phyloP scores from a whole-genome alignment of 2,113 vertebrate species.

The Passerina amoena region DNA sequence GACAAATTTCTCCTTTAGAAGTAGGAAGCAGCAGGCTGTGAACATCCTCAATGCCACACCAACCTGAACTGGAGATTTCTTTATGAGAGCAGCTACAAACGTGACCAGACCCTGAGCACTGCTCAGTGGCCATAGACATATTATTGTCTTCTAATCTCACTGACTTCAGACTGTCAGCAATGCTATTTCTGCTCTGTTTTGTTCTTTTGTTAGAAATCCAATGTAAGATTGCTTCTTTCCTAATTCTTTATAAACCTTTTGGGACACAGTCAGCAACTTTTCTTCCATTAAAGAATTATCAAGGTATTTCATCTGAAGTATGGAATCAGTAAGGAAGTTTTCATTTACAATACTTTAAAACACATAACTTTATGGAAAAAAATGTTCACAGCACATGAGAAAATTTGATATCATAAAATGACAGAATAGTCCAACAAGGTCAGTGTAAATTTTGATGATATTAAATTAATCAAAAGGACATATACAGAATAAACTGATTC shows the following conservation, averaged over 20 bases:
- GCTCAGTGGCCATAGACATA: neutral
- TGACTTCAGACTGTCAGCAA: neutral
- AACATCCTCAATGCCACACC: constrained; percentile 17
- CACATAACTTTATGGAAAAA: neutral
- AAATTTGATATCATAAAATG: neutral
- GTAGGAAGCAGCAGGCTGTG: constrained; percentile 3
- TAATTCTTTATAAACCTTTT: neutral
- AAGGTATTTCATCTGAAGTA: neutral
- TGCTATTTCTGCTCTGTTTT: too few relatives aligned
- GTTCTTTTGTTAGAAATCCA: constrained; percentile 36
- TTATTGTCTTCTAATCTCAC: neutral
- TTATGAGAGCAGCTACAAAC: constrained; percentile 6
- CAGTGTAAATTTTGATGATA: neutral
- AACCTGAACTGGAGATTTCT: neutral
- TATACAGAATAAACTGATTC: neutral
- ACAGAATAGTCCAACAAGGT: neutral
- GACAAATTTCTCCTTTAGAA: neutral
- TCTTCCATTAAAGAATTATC: neutral
- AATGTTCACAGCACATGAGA: neutral
- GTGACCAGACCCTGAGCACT: neutral
- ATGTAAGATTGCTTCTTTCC: constrained; percentile 41
- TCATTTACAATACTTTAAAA: neutral
- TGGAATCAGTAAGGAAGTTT: neutral
- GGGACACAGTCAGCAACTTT: neutral
- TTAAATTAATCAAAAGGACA: accelerated